phyloP scores from a whole-genome alignment of 1,140 invertebrate species.

The Meloidogyne floridensis region DNA sequence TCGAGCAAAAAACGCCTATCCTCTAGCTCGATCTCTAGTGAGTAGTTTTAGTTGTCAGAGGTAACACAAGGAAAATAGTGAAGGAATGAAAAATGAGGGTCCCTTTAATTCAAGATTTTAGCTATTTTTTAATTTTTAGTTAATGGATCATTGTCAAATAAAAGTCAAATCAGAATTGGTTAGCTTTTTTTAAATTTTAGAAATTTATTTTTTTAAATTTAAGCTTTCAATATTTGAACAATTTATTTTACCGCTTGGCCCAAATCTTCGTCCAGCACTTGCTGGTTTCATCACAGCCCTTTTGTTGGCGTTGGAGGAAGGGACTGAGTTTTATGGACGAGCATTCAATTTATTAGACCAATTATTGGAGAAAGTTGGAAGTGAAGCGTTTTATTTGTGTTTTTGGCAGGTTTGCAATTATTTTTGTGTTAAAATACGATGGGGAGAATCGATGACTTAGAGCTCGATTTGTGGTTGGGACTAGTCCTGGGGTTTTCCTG shows the following conservation, averaged over 20 bases:
- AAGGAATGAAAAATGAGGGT: no score
- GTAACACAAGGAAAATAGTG: no score
- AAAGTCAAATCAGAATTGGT: slow-evolving; percentile 76
- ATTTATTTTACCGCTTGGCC: slow-evolving; percentile 83
- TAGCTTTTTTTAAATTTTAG: background rate
- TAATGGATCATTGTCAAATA: slow-evolving; percentile 84
- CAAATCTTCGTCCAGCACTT: slow-evolving; percentile 79
- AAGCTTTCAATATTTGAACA: slow-evolving; percentile 82
- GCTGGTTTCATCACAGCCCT: slow-evolving; percentile 84
- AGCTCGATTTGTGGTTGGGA: no score
- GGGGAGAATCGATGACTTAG: no score
- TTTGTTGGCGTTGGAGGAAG: slow-evolving; percentile 84
- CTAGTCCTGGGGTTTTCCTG: no score
- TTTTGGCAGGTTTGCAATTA: slow-evolving; percentile 75
- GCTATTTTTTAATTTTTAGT: background rate
- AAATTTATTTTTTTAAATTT: background rate
- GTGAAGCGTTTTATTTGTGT: slow-evolving; percentile 81
- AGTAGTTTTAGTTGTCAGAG: no score
- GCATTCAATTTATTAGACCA: slow-evolving; percentile 78
- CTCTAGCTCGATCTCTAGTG: no score
- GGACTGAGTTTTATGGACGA: slow-evolving; percentile 84
- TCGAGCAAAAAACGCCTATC: no score
- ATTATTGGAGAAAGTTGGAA: slow-evolving; percentile 79
- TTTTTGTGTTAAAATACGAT: background rate
- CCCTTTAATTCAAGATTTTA: no score